phyloP scores from a whole-genome alignment of 1,140 invertebrate species.

The Gryllus bimaculatus region DNA sequence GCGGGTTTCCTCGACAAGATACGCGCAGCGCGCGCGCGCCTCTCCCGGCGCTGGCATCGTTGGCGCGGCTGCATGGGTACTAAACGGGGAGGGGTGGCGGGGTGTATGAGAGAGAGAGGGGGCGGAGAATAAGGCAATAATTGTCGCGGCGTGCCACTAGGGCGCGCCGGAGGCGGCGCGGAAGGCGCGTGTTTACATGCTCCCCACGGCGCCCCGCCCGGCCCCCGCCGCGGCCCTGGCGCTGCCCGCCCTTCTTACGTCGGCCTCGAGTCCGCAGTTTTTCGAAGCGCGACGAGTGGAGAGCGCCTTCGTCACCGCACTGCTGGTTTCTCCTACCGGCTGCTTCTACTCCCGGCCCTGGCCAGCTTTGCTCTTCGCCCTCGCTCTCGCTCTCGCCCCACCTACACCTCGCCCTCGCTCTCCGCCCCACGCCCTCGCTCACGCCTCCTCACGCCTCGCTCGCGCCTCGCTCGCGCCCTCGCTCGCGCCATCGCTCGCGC shows the following conservation, averaged over 20 bases:
- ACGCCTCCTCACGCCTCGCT: too few relatives aligned
- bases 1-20: slow-evolving; percentile 1
- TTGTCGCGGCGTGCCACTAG: neutral
- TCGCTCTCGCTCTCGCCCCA: too few relatives aligned
- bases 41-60: too few relatives aligned
- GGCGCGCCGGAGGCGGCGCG: neutral
- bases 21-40: neutral
- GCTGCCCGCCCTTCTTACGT: neutral
- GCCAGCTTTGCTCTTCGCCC: too few relatives aligned
- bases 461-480: too few relatives aligned
- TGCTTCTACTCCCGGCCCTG: neutral
- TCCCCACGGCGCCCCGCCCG: too few relatives aligned
- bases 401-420: too few relatives aligned
- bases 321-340: neutral
- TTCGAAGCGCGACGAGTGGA: neutral
- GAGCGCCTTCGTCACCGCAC: neutral
- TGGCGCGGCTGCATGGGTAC: too few relatives aligned
- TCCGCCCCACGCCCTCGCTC: too few relatives aligned
- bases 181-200: neutral
- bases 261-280: neutral
- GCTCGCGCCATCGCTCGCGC: too few relatives aligned
- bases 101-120: neutral
- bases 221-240: too few relatives aligned
- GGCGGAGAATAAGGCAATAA: slow-evolving; percentile 1
- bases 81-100: neutral